A percentile compares a stretch with the other conserved stretches of the same genome.
Conservation (phyloP, 2,888 invertebrate species). For the Onchidella celtica region DNA sequence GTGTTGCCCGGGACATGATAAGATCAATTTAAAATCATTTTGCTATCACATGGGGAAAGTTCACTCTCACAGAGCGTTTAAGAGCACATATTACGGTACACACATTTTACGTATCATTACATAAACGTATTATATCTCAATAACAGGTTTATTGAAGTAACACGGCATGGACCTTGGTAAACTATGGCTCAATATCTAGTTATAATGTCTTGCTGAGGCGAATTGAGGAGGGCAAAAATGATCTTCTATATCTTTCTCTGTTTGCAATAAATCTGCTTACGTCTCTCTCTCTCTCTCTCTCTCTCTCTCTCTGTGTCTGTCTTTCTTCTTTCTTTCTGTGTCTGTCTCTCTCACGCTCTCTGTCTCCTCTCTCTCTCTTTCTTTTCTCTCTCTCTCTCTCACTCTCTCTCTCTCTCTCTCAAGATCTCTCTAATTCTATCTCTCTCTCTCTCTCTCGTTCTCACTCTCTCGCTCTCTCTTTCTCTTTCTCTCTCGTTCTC, state of each 20-base stretch:
- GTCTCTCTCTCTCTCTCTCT: background rate
- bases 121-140: too few species aligned
- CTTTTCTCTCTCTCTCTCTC: background rate
- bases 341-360: background rate
- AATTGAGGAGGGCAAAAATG: too few species aligned
- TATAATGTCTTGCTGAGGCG: too few species aligned
- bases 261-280: background rate
- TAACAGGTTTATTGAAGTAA: too few species aligned
- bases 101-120: too few species aligned
- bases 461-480: constrained; percentile 1
- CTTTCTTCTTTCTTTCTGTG: background rate
- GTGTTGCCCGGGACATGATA: too few species aligned
- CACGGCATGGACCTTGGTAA: too few species aligned
- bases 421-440: background rate
- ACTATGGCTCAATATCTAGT: too few species aligned
- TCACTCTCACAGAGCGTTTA: too few species aligned
- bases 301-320: background rate
- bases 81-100: too few species aligned
- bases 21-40: too few species aligned
- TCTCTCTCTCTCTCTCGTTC: background rate
- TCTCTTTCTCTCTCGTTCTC: constrained; percentile 8
- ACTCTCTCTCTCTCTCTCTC: background rate
- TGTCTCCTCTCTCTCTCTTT: background rate
- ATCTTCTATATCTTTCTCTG: background rate
- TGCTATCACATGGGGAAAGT: too few species aligned